These are phyloP conservation scores for Myotis myotis DNA, from an alignment of 2,797 vertebrate species.

Conservation along the genomic window DNA sequence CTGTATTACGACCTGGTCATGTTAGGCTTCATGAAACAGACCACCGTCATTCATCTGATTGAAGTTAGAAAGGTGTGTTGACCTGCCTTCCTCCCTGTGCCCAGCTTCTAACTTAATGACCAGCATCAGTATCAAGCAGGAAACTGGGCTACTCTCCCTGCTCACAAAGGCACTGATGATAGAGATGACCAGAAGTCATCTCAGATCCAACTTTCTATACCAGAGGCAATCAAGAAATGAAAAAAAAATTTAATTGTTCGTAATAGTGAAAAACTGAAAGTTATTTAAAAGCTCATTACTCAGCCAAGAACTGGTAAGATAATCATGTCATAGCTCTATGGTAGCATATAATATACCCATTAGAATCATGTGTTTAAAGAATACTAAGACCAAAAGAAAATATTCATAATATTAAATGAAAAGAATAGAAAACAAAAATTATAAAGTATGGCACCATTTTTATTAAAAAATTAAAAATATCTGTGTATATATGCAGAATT, in stretches of 20 bases:
- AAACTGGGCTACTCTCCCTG: not conserved
- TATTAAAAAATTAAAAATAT: not conserved
- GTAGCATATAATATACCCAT: not conserved
- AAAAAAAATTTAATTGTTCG: not conserved
- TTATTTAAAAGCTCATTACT: not conserved
- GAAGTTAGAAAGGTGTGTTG: not conserved
- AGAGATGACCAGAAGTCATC: not conserved
- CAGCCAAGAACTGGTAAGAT: not conserved
- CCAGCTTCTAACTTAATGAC: not conserved
- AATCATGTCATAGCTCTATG: not conserved
- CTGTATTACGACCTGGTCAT: not conserved
- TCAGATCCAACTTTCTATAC: not conserved
- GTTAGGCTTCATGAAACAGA: not conserved
- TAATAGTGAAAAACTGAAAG: not conserved
- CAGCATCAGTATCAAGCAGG: not conserved
- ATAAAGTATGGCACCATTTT: not conserved
- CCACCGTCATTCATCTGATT: not conserved
- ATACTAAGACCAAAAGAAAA: not conserved
- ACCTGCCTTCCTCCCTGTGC: not conserved
- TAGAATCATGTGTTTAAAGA: conserved; percentile 2
- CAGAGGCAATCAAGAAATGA: not conserved
- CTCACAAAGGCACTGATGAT: not conserved
- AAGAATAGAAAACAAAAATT: not conserved
- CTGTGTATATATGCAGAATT: not conserved
- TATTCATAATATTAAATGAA: not conserved